Evolutionary conservation across 2,113 vertebrate genomes (phyloP).

Genomic region (Tragelaphus strepsiceros): DNA sequence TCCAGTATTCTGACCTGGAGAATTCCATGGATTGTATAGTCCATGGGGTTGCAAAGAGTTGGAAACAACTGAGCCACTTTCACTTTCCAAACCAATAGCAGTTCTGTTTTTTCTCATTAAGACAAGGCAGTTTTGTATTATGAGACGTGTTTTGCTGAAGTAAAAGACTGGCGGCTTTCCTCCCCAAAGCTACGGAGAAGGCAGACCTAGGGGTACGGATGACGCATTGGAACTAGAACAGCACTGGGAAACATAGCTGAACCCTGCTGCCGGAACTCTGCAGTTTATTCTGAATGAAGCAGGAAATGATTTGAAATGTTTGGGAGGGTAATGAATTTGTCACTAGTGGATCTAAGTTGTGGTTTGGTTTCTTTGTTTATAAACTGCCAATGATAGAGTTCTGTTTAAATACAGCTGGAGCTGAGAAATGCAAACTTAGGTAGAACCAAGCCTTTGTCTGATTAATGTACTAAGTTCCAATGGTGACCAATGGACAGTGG

Average conservation of each 20-base stretch:
- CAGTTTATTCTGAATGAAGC: background rate
- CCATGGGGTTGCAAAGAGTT: background rate
- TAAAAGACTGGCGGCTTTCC: background rate
- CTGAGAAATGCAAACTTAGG: background rate
- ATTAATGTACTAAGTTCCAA: background rate
- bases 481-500: background rate
- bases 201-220: background rate
- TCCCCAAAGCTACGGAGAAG: background rate
- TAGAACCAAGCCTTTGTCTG: background rate
- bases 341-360: background rate
- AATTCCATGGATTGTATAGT: background rate
- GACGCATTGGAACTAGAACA: background rate
- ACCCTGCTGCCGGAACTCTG: background rate
- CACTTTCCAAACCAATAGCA: background rate
- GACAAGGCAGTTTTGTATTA: background rate
- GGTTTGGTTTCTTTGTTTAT: background rate
- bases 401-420: background rate
- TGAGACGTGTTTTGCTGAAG: background rate
- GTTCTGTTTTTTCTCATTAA: background rate
- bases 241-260: background rate
- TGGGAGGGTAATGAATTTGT: background rate
- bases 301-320: background rate
- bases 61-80: background rate
- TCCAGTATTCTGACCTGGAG: background rate
- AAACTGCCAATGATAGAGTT: background rate